Conservation (phyloP, 2,888 invertebrate genomes). For the Gastrophysa polygoni region DNA sequence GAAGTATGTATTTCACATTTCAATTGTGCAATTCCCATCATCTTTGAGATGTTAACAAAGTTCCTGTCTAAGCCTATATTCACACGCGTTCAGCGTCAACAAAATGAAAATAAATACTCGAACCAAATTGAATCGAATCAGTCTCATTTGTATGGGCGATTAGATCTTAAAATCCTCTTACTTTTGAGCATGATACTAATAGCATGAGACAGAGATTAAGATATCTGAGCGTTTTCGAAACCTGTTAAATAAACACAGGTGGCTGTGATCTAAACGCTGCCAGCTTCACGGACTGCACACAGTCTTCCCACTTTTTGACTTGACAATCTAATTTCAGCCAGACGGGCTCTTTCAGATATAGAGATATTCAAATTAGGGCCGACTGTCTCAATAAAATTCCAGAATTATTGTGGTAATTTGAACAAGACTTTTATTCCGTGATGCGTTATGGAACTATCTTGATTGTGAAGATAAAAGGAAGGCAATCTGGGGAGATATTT, state of each 20-base stretch:
- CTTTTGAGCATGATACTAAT: slow-evolving; percentile 11
- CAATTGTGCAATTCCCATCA: too few species aligned
- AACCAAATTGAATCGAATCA: background rate
- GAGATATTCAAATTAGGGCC: slow-evolving; percentile 27
- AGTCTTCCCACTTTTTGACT: slow-evolving; percentile 22
- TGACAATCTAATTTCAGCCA: slow-evolving; percentile 23
- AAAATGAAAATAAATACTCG: background rate
- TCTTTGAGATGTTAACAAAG: too few species aligned
- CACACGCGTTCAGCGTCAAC: background rate
- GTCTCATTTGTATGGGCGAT: background rate
- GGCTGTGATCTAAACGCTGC: slow-evolving; percentile 19
- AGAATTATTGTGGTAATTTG: slow-evolving; percentile 29
- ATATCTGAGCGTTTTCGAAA: slow-evolving; percentile 21
- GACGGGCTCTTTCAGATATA: slow-evolving; percentile 14
- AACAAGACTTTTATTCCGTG: slow-evolving; percentile 23
- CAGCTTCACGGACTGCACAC: slow-evolving; percentile 7
- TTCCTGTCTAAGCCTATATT: too few species aligned
- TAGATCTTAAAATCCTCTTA: background rate
- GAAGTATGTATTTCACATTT: too few species aligned
- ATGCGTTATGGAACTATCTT: slow-evolving; percentile 3
- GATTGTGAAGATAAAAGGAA: background rate
- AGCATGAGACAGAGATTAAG: slow-evolving; percentile 17
- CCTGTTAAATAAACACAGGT: slow-evolving; percentile 28
- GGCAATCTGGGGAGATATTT: background rate
- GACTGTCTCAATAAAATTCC: slow-evolving; percentile 30